A percentile compares a stretch with the other conserved stretches of the same genome.
Conservation (phyloP, 2,113 vertebrate genomes). For the Microcebus lehilahytsara region DNA sequence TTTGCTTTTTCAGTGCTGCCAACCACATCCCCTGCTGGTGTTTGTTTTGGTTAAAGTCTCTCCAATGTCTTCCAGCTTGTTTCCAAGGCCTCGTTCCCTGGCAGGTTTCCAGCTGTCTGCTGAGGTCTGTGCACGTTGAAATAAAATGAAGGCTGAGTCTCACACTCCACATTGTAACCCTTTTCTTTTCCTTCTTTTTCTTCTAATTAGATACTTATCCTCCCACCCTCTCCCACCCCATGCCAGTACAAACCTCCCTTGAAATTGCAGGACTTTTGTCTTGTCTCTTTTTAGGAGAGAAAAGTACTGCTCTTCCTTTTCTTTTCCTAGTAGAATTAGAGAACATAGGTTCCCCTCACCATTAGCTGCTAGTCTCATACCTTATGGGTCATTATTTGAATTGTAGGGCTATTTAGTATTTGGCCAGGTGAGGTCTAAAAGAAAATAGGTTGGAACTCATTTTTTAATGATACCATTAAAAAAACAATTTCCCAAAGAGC, state of each 20-base stretch:
- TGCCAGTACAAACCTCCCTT: slow-evolving; percentile 36
- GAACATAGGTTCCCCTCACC: not conserved
- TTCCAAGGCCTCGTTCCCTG: slow-evolving; percentile 59
- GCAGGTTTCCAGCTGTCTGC: slow-evolving; percentile 65
- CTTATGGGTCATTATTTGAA: not conserved
- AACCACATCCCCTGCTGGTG: slow-evolving; percentile 62
- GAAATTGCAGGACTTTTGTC: slow-evolving; percentile 47
- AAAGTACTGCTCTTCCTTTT: not conserved
- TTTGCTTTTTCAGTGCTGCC: slow-evolving; percentile 54
- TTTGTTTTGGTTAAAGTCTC: slow-evolving; percentile 67
- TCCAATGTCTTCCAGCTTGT: slow-evolving; percentile 62
- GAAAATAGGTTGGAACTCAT: not conserved
- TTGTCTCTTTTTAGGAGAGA: not conserved
- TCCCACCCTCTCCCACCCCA: not conserved
- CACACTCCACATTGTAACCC: slow-evolving; percentile 5
- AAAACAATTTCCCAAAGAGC: slow-evolving; percentile 24
- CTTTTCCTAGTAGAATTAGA: not conserved
- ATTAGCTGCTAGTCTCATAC: slow-evolving; percentile 11
- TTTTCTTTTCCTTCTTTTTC: slow-evolving; percentile 34
- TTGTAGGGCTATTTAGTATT: slow-evolving; percentile 8
- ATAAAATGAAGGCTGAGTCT: slow-evolving; percentile 38
- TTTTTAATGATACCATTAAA: not conserved
- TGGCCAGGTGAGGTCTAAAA: not conserved
- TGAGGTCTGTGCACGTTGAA: slow-evolving; percentile 52
- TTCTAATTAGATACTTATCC: slow-evolving; percentile 38